These are phyloP conservation scores for Drosophila lini DNA, from an alignment of 1,140 invertebrate species.

Conservation along the genomic window DNA sequence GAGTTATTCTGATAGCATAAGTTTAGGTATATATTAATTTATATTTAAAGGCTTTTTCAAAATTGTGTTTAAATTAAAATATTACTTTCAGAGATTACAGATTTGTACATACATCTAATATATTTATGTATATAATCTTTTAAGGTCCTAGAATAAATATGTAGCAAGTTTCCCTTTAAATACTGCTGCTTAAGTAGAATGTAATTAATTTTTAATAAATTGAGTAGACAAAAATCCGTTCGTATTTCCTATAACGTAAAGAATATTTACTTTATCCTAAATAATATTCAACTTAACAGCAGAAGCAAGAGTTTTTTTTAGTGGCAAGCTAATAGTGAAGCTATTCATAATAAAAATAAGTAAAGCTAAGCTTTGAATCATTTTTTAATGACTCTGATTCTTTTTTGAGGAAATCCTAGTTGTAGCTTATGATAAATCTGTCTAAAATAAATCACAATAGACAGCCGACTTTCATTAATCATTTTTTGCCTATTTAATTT, in stretches of 20 bases:
- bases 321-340: background rate
- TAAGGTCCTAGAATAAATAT: background rate
- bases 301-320: too few species aligned
- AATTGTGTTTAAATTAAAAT: too few species aligned
- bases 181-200: background rate
- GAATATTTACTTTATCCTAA: background rate
- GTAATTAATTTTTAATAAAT: background rate
- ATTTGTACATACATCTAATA: too few species aligned
- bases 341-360: background rate
- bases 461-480: conserved; percentile 7
- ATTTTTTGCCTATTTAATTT: conserved; percentile 15
- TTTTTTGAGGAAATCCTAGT: background rate
- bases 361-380: background rate
- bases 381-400: background rate
- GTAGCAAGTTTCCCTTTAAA: background rate
- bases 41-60: too few species aligned
- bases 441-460: conserved; percentile 5
- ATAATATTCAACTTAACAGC: background rate
- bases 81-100: too few species aligned
- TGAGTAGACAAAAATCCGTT: background rate
- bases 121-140: too few species aligned
- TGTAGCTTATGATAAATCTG: background rate
- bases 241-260: background rate
- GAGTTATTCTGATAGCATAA: background rate
- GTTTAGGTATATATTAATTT: background rate